Evolutionary conservation across 2,888 invertebrate species (phyloP).

Genomic region (Cosmia trapezina): DNA sequence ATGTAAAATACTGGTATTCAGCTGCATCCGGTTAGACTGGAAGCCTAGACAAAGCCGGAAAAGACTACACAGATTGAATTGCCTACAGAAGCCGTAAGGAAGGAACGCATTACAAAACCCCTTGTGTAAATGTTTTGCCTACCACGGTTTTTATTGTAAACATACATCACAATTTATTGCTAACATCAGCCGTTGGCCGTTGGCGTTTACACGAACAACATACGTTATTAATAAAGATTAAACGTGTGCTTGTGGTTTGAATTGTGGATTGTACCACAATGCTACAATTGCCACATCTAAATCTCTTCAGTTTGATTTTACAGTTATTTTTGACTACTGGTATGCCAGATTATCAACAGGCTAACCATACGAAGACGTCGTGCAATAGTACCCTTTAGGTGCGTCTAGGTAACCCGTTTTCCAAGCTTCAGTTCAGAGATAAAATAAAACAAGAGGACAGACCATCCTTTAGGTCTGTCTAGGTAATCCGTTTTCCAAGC

Average conservation of each 20-base stretch:
- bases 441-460: too few relatives aligned
- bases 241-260: slow-evolving; percentile 15
- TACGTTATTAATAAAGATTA: slow-evolving; percentile 24
- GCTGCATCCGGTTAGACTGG: neutral
- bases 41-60: neutral
- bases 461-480: too few relatives aligned
- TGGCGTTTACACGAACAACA: slow-evolving; percentile 19
- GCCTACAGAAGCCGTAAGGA: slow-evolving; percentile 1
- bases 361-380: neutral
- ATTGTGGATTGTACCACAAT: neutral
- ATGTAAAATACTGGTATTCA: neutral
- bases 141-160: slow-evolving; percentile 40
- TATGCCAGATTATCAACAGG: neutral
- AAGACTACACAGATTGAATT: neutral
- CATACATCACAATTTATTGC: slow-evolving; percentile 42
- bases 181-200: slow-evolving; percentile 25
- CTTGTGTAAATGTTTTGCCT: slow-evolving; percentile 29
- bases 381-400: neutral
- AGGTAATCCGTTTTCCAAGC: too few relatives aligned
- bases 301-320: neutral
- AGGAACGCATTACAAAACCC: neutral
- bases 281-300: neutral
- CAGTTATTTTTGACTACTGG: neutral
- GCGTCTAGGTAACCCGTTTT: neutral
- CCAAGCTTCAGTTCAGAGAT: too few relatives aligned